phyloP scores from a whole-genome alignment of 2,113 vertebrate species.

The Butorides virescens region DNA sequence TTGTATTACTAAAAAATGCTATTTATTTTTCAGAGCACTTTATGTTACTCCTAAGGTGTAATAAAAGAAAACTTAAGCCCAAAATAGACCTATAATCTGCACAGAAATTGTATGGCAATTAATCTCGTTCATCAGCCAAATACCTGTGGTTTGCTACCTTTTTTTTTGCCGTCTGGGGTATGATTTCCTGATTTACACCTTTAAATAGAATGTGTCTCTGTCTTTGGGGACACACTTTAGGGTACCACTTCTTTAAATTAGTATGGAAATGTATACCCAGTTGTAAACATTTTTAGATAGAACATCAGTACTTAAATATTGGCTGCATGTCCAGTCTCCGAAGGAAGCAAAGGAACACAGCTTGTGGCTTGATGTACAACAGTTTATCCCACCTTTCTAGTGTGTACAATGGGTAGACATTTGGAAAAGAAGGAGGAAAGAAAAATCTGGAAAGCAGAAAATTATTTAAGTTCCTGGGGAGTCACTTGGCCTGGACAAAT shows the following conservation, averaged over 20 bases:
- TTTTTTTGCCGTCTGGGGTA: neutral
- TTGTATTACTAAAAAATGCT: neutral
- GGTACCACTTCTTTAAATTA: neutral
- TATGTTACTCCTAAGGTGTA: neutral
- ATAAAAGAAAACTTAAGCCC: neutral
- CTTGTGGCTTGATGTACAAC: neutral
- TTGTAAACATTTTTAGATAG: neutral
- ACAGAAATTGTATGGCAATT: neutral
- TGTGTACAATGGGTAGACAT: too few species aligned
- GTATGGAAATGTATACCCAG: neutral
- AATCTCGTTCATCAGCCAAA: neutral
- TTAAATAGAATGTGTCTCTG: neutral
- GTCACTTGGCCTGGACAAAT: neutral
- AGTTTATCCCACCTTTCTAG: neutral
- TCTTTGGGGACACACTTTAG: neutral
- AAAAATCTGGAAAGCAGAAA: neutral
- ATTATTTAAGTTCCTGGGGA: accelerated
- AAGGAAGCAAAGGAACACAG: neutral
- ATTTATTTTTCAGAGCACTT: neutral
- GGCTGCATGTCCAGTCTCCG: neutral
- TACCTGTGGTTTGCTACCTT: neutral
- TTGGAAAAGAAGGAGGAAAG: neutral
- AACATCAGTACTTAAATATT: neutral
- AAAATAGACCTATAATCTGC: neutral
- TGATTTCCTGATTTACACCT: neutral